These are phyloP conservation scores for Lepidochrysops patricia DNA, from an alignment of 2,888 invertebrate genomes.

Conservation along the genomic window DNA sequence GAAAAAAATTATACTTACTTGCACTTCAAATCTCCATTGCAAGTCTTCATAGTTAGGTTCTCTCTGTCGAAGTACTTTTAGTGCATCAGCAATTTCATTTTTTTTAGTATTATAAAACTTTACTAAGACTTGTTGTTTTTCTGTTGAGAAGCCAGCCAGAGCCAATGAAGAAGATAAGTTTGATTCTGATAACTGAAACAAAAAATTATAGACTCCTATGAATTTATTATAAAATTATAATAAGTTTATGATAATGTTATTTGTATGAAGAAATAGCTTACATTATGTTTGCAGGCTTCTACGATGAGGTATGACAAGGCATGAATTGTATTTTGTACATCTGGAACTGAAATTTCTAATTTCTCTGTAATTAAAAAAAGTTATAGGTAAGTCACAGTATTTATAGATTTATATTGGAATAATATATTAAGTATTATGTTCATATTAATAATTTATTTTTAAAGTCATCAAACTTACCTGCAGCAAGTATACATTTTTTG, in stretches of 20 bases:
- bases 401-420: no score
- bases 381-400: no score
- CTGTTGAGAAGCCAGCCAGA: slow-evolving; percentile 74
- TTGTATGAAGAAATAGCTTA: slow-evolving; percentile 40
- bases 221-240: background rate
- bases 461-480: slow-evolving; percentile 48
- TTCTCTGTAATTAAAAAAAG: slow-evolving; percentile 68
- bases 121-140: slow-evolving; percentile 74
- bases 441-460: background rate
- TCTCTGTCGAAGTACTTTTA: slow-evolving; percentile 58
- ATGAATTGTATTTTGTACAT: slow-evolving; percentile 79
- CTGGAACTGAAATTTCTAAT: slow-evolving; percentile 65
- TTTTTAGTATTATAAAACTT: slow-evolving; percentile 76
- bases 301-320: slow-evolving; percentile 82
- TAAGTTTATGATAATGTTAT: no score
- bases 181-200: slow-evolving; percentile 47
- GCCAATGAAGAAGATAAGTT: slow-evolving; percentile 61
- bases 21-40: slow-evolving; percentile 63
- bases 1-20: slow-evolving; percentile 35
- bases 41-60: slow-evolving; percentile 57
- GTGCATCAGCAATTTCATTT: slow-evolving; percentile 63
- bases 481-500: slow-evolving; percentile 76
- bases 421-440: no score
- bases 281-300: slow-evolving; percentile 81
- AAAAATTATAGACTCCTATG: background rate